Evolutionary conservation across 1,140 invertebrate species (phyloP), one percentile per base, ranked within the genome.

Genomic region (Olivierus martensii): DNA sequence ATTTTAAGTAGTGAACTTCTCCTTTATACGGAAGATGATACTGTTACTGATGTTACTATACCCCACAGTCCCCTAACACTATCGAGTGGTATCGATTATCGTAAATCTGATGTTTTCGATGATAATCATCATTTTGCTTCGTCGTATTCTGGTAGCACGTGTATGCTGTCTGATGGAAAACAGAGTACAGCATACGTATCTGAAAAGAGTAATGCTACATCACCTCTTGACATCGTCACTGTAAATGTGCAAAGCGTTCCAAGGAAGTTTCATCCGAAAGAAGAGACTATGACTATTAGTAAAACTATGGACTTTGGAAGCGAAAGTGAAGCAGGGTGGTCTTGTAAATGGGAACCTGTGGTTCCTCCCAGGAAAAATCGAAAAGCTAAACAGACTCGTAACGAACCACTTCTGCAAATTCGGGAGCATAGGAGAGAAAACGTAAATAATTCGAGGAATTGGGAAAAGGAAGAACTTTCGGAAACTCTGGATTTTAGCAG

Each of bases 271-370:
- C 17, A 43, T 18, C 4, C 41, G 17, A 43, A 9, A 22, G 41
- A 7, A 43, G 41, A 43, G 4, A 17, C 17, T 43, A 43, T 43
- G 41, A 22, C 21, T 3, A 43, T 43, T 1, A 43, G 39, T 6
- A 48, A 57, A 36, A 53, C 55, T 46, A 57, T 57, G 34, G 55
- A 57, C 47, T 51, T 57, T 7, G 52, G 55, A 50, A 57, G 55
- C 42, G 55, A 57, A 28, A 34, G 28, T 10, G 28, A 44, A 43
- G 28, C 28, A 6, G 28, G 28, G 2, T 28, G 28, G 28, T 28
- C 28, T 2, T 6, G 28, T 9, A 28, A 28, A 28, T 28, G 28
- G 28, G 28, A 28, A 9, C 28, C 28, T 28, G 28, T 9, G 7
- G 17, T 22, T 4, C 41, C 21, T 43, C 21, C 41, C 4, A 18